Evolutionary conservation across 2,113 vertebrate species (phyloP), one percentile per base, ranked within the genome.

Genomic region (Mustelus asterias): DNA sequence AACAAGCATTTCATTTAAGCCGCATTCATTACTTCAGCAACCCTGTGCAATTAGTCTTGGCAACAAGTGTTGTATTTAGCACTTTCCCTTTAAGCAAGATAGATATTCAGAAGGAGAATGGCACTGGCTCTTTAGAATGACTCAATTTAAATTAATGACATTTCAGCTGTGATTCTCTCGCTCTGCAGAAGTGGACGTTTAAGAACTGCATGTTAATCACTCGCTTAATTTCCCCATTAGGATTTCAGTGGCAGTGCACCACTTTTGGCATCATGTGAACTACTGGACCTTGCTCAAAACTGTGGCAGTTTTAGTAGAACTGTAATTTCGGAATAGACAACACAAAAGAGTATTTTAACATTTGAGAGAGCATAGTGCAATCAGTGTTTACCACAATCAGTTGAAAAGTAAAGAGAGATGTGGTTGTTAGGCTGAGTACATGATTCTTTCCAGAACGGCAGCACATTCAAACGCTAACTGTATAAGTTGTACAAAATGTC

Each of bases 71-170:
- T 65, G 60, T 41, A 58, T 65, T 65, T n/a, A 65, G 16, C 33
- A 37, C 89, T 93, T 93, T 18, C n/a, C 89, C 63, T 65, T 65
- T 22, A 93, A 92, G 33, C 58, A n/a, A 67, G 65, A 67, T 67
- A 67, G 65, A 67, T 67, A 67, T 67, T 67, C 65, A 67, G 14
- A 65, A 65, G 65, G 16, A 37, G 89, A 93, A 37, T 41, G 65
- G 33, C 63, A 63, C 37, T 67, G 22, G 89, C 89, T 93, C 60
- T 37, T 65, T 93, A 93, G 33, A 93, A 37, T 18, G 60, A 65
- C 60, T 37, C n/a, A 93, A 65, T 93, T 93, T 93, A 93, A 93
- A 37, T 93, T 7, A 93, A 93, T 65, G 60, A 65, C 60, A 93
- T 65, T 93, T 93, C 60, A 41, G 60, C 63, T 65, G 60, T 44